Conservation (phyloP, 2,888 invertebrate species). For the Alloplasta piceator region DNA sequence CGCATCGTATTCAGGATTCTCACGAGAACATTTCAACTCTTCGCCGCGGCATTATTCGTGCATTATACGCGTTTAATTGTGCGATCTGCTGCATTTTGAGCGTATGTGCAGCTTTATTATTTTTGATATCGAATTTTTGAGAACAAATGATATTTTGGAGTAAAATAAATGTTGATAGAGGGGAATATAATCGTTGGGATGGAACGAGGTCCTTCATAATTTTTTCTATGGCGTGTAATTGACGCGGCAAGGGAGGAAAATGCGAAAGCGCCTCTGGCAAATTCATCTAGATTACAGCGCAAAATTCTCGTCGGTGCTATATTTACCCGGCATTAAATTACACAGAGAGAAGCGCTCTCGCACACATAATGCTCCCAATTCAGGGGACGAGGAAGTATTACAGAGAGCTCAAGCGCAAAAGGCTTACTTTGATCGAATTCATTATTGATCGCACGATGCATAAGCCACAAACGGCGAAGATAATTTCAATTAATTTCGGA, state of each 20-base stretch:
- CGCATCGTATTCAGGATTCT: slow-evolving; percentile 49
- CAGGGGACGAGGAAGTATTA: slow-evolving; percentile 60
- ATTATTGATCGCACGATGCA: slow-evolving; percentile 78
- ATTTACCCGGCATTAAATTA: slow-evolving; percentile 82
- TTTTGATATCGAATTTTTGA: background rate
- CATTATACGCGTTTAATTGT: too few species aligned
- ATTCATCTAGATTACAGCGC: slow-evolving; percentile 78
- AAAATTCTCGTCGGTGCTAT: slow-evolving; percentile 69
- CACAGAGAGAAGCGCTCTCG: slow-evolving; percentile 76
- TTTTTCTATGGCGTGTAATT: slow-evolving; percentile 63
- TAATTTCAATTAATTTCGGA: too few species aligned
- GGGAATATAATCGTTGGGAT: slow-evolving; percentile 20
- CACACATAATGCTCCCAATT: slow-evolving; percentile 59
- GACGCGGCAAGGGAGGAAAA: slow-evolving; percentile 56
- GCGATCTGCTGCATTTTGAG: background rate
- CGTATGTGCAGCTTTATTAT: background rate
- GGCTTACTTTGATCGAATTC: slow-evolving; percentile 81
- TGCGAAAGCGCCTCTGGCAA: slow-evolving; percentile 74
- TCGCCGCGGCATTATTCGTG: slow-evolving; percentile 16
- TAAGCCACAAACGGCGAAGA: background rate
- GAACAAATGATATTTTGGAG: background rate
- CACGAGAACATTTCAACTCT: slow-evolving; percentile 13
- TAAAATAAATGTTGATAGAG: slow-evolving; percentile 7
- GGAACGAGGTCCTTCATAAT: slow-evolving; percentile 52
- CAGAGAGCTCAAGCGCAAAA: slow-evolving; percentile 71